Evolutionary conservation across 2,797 vertebrate genomes (phyloP), one percentile per base, ranked within the genome.

Genomic region (Hephaestus fuliginosus): DNA sequence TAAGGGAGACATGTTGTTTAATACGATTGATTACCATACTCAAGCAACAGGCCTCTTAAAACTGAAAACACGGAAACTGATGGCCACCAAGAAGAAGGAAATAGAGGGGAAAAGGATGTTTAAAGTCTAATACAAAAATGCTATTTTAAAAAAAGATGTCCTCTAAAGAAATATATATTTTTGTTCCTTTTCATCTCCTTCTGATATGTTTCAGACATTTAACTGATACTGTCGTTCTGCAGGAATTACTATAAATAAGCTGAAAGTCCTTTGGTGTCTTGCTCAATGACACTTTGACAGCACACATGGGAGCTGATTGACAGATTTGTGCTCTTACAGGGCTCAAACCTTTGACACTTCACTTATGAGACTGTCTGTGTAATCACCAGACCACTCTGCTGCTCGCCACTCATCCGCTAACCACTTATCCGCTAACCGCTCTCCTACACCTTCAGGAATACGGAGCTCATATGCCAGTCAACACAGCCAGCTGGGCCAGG

Each of bases 391-490:
- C 5, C 36, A 15, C 60, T 81, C 67, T 74, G 20, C 48, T 6
- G 18, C 46, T 39, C 30, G 53, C n/a, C 14, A 14, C 46, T 52
- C 43, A 52, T 25, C 13, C 1, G 0, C 46, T 39, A 36, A 56
- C n/a, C 14, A 14, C 46, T 51, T 46, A 52, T 25, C 13, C 1
- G 0, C 33, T 62, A 36, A 82, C 51, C 5, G 7, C 71, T 70
- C 46, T 65, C 52, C 56, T 76, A 7, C 53, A 15, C 81, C 66
- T 70, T 1, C 86, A 99, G 98, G 97, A 71, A 94, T 99, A 56
- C 94, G 97, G 87, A 97, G 96, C 33, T 98, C 98, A 0, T 99
- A 98, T 7, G 95, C 97, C 20, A 98, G 97, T 94, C 98, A 99
- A 52, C 98, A 98, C 92, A 98, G 97, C 83, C 97, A 97, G 53